Base-by-base conservation (phyloP, 2,888 invertebrate genomes). In the Cantharis rufa region DNA sequence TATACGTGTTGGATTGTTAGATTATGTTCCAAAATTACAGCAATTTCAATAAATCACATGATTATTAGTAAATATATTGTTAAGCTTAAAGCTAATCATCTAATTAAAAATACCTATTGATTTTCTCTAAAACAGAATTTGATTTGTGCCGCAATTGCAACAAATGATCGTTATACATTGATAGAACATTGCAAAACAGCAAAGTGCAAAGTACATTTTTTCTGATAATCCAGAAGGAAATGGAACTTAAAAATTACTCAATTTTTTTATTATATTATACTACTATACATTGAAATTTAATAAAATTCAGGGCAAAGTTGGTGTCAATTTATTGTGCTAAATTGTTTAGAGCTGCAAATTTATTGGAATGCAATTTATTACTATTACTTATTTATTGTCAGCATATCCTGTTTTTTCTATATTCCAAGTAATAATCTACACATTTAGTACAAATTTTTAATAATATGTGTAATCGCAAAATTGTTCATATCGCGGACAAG, bases 351-450 rank as follows among this genome's bases (percentile, higher is more conserved):
- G 18, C 62, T 75, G 75, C 75, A 71, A 24, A 75, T 75, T 75
- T 69, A 62, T 32, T 72, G 62, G 64, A 72, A 18, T 66, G 66
- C 48, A 16, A 10, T 24, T 21, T 24, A 24, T 66, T 71, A 63
- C 27, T 28, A 24, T 48, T n/a, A 48, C n/a, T 48, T 48, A 48
- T 48, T 48, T 48, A 48, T 48, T 24, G 68, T 75, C 75, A 75
- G 75, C 75, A 75, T 32, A 72, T 75, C 75, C 75, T 75, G 75
- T 75, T 62, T 64, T 48, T 70, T 15, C 21, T 13, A 66, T 21
- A 5, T 66, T 48, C n/a, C n/a, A n/a, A n/a, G 48, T 48, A 48
- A n/a, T n/a, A 48, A 48, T 48, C 48, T 48, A 48, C 48, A n/a
- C 48, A 48, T 48, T 48, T 48, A 48, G 48, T 7, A 48, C 48